Evolutionary conservation across 1,140 invertebrate genomes (phyloP).

Genomic region (Drosophila simulans): DNA sequence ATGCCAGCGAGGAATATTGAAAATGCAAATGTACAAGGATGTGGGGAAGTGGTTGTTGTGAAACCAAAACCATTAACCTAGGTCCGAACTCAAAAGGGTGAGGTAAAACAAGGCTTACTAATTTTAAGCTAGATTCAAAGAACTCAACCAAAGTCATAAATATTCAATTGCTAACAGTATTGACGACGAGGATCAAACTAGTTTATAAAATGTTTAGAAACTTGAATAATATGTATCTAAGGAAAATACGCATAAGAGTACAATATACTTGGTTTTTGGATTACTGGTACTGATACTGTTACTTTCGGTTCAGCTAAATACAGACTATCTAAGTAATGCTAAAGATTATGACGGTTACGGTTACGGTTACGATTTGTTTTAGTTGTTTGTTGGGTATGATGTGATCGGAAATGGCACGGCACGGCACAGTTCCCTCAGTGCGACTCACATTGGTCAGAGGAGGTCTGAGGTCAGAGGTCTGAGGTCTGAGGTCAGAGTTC

Average conservation of each 20-base stretch:
- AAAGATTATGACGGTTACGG: conserved; percentile 44
- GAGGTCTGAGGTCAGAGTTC: conserved; percentile 21
- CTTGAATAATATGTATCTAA: conserved; percentile 40
- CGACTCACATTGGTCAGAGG: conserved; percentile 22
- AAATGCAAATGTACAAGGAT: conserved; percentile 57
- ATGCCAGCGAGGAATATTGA: conserved; percentile 29
- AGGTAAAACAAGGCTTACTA: conserved; percentile 27
- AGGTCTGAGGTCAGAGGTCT: conserved; percentile 7
- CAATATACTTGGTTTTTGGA: conserved; percentile 19
- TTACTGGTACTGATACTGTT: conserved; percentile 7
- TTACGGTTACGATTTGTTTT: conserved; percentile 41
- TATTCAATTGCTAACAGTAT: conserved; percentile 43
- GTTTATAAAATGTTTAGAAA: conserved; percentile 50
- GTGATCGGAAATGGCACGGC: conserved; percentile 44
- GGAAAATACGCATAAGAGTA: conserved; percentile 42
- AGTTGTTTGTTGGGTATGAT: conserved; percentile 43
- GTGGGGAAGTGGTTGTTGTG: conserved; percentile 22
- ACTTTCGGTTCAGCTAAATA: conserved; percentile 52
- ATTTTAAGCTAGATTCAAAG: conserved; percentile 42
- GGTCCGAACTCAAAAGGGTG: conserved; percentile 25
- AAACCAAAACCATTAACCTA: conserved; percentile 42
- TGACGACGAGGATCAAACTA: conserved; percentile 48
- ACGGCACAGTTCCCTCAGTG: conserved; percentile 29
- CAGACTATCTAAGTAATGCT: conserved; percentile 53
- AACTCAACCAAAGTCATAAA: conserved; percentile 42